phyloP scores from a whole-genome alignment of 2,888 invertebrate species.

The Heteromurus nitidus region DNA sequence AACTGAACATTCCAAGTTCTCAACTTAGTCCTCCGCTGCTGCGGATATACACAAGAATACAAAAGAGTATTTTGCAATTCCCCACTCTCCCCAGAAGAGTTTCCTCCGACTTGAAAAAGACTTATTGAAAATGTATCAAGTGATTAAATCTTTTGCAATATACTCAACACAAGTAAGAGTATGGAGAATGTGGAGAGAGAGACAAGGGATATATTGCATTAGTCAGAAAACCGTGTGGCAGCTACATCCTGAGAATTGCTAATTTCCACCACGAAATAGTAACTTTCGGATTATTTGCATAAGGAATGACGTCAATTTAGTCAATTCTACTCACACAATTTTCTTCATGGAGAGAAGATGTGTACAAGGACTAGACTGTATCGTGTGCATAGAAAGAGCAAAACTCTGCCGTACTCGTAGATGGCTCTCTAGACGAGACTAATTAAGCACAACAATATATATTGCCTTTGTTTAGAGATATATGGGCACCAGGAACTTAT shows the following conservation, averaged over 20 bases:
- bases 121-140: conserved; percentile 60
- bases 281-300: conserved; percentile 47
- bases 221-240: conserved; percentile 12
- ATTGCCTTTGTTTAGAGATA: no score
- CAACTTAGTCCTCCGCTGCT: background rate
- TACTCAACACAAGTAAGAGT: background rate
- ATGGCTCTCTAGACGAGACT: no score
- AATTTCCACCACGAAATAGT: conserved; percentile 36
- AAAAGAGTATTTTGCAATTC: background rate
- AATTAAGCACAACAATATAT: no score
- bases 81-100: background rate
- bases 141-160: conserved; percentile 35
- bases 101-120: conserved; percentile 8
- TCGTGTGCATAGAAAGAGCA: no score
- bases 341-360: background rate
- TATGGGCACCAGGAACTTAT: no score
- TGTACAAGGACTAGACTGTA: no score
- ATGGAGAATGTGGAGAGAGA: background rate
- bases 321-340: conserved; percentile 34
- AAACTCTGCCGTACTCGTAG: no score
- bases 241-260: conserved; percentile 47
- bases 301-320: conserved; percentile 50
- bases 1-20: conserved; percentile 13
- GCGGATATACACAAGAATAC: background rate
- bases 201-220: background rate